Percentiles rank a stretch among this genome's conserved stretches.
phyloP scores from a whole-genome alignment of 2,113 vertebrate genomes.

The Eublepharis macularius region DNA sequence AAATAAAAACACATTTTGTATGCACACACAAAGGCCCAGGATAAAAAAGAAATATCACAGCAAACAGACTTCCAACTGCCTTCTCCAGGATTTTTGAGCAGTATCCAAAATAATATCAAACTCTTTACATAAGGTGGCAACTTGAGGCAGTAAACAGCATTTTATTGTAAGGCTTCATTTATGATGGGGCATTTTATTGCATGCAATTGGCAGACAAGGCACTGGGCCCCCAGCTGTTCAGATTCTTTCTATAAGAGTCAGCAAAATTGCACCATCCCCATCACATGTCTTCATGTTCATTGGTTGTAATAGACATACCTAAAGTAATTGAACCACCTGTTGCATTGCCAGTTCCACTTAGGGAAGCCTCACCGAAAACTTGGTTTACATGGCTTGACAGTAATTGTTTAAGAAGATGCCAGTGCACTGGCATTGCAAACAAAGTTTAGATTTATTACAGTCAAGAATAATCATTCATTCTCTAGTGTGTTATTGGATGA shows the following conservation, averaged over 20 bases:
- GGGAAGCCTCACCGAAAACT: not conserved
- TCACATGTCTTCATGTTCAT: not conserved
- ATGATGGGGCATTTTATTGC: not conserved
- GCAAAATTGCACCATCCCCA: not conserved
- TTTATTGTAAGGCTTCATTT: not conserved
- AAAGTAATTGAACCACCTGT: constrained; percentile 50
- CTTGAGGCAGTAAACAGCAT: not conserved
- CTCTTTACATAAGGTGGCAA: accelerated
- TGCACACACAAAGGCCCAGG: not conserved
- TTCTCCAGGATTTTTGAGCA: not conserved
- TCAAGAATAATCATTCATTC: constrained; percentile 34
- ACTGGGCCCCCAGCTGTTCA: constrained; percentile 31
- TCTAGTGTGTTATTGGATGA: not conserved
- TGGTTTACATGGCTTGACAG: constrained; percentile 26
- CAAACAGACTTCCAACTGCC: not conserved
- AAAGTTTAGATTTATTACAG: constrained; percentile 32
- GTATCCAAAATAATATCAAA: not conserved
- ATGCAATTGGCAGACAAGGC: not conserved
- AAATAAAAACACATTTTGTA: not conserved
- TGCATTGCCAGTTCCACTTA: constrained; percentile 31
- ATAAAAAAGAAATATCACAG: not conserved
- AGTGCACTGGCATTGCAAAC: constrained; percentile 36
- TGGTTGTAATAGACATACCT: constrained; percentile 40
- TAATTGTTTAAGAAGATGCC: constrained; percentile 44
- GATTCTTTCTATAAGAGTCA: constrained; percentile 4